phyloP scores from a whole-genome alignment of 2,797 vertebrate genomes.

The Diceros bicornis region DNA sequence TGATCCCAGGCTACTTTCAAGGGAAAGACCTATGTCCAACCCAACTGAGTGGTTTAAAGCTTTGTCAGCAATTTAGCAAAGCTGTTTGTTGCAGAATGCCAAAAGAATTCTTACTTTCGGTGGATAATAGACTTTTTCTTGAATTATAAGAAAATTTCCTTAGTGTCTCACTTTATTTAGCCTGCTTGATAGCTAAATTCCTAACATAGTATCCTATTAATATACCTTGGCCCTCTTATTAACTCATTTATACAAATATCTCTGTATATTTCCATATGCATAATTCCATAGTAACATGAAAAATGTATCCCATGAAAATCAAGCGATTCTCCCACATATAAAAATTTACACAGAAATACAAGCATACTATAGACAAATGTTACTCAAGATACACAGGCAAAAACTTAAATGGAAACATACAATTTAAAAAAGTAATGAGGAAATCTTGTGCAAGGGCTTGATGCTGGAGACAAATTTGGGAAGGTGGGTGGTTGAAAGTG shows the following conservation, averaged over 20 bases:
- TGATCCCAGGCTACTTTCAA: not conserved
- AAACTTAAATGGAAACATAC: not conserved
- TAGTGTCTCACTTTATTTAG: not conserved
- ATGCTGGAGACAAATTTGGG: not conserved
- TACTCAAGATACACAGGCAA: not conserved
- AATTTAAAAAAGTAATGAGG: not conserved
- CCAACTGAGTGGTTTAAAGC: not conserved
- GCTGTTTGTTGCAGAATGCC: not conserved
- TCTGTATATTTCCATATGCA: not conserved
- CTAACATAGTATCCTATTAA: not conserved
- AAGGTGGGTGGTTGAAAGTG: not conserved
- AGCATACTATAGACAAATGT: not conserved
- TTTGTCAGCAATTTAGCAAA: not conserved
- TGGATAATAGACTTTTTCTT: conserved; percentile 31
- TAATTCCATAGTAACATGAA: not conserved
- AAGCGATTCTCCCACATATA: conserved; percentile 4
- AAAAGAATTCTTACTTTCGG: conserved; percentile 20
- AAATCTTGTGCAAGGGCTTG: not conserved
- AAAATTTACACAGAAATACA: not conserved
- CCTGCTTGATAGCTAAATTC: not conserved
- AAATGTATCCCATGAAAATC: not conserved
- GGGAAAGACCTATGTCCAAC: not conserved
- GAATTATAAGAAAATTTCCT: conserved; percentile 19
- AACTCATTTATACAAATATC: not conserved
- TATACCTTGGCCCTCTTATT: not conserved